phyloP scores from a whole-genome alignment of 2,113 vertebrate genomes.

The Cryptotis parvus region DNA sequence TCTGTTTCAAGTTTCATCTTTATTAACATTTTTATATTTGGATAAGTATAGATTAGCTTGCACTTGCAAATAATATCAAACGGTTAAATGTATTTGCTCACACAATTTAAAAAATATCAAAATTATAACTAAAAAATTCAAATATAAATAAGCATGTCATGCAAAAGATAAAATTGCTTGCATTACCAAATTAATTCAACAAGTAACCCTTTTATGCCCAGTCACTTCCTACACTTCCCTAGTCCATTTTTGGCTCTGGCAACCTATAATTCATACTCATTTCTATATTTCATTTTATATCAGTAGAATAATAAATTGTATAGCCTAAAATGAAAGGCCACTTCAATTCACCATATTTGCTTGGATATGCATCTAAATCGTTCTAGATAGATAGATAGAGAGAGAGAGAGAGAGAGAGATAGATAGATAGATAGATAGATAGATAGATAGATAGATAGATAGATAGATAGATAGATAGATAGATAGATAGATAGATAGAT shows the following conservation, averaged over 20 bases:
- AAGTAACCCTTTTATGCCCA: not conserved
- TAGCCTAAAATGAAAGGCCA: not conserved
- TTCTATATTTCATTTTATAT: not conserved
- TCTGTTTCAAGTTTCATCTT: conserved; percentile 14
- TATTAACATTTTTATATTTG: not conserved
- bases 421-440: no score
- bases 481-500: no score
- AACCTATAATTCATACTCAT: not conserved
- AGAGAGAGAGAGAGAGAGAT: no score
- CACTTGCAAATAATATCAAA: not conserved
- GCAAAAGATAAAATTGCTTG: not conserved
- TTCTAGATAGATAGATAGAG: not conserved
- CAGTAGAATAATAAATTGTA: not conserved
- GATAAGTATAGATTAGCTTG: not conserved
- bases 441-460: no score
- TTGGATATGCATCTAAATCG: not conserved
- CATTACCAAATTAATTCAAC: not conserved
- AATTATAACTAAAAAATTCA: not conserved
- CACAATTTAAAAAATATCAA: not conserved
- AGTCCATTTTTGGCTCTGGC: not conserved
- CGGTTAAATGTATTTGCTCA: not conserved
- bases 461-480: no score
- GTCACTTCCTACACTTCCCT: no score
- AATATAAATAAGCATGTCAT: not conserved
- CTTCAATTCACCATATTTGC: not conserved